Percentiles rank a stretch among this genome's conserved stretches.
Conservation (phyloP, 1,140 invertebrate genomes). For the Caenorhabditis brenneri region DNA sequence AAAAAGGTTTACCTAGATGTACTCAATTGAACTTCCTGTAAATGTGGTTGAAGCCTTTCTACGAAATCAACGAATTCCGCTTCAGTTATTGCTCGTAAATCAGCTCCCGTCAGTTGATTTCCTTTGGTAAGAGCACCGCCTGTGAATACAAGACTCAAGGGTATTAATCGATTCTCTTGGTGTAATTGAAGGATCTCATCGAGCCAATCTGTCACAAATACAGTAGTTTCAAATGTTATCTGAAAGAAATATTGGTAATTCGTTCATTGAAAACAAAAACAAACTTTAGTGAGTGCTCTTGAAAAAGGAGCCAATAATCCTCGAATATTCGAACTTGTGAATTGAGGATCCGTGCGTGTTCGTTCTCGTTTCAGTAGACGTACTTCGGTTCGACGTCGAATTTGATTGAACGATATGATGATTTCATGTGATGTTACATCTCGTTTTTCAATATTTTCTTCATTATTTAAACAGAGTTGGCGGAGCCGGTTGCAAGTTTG, state of each 20-base stretch:
- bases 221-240: slow-evolving; percentile 23
- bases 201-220: slow-evolving; percentile 14
- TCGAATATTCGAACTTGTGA: background rate
- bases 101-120: background rate
- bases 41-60: background rate
- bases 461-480: background rate
- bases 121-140: slow-evolving; percentile 15
- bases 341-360: background rate
- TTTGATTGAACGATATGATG: slow-evolving; percentile 18
- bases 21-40: slow-evolving; percentile 22
- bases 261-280: too few species aligned
- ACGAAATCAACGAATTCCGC: slow-evolving; percentile 7
- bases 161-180: background rate
- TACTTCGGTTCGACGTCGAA: background rate
- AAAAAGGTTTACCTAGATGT: slow-evolving; percentile 23
- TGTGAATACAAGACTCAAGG: slow-evolving; percentile 9
- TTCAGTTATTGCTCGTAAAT: slow-evolving; percentile 4
- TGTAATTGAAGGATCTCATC: background rate
- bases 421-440: slow-evolving; percentile 39
- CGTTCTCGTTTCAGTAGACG: slow-evolving; percentile 14
- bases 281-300: background rate
- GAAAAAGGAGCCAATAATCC: slow-evolving; percentile 2
- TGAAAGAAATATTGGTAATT: background rate
- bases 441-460: slow-evolving; percentile 8
- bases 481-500: slow-evolving; percentile 13